Percentiles rank a stretch among this genome's conserved stretches.
Conservation (phyloP, 2,797 vertebrate species). For the Tragopan temminckii region DNA sequence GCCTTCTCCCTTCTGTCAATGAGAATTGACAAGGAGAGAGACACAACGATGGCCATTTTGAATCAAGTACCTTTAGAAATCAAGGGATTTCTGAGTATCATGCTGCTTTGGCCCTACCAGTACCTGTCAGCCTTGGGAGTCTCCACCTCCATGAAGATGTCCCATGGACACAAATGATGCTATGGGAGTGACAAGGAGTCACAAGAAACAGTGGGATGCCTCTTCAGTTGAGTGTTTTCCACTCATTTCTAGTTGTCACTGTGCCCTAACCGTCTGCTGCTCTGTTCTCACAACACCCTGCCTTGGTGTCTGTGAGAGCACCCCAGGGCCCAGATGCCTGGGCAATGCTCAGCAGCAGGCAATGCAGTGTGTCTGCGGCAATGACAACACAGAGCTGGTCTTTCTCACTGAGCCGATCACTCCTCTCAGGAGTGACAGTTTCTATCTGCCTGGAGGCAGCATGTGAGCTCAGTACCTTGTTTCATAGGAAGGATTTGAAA, state of each 20-base stretch:
- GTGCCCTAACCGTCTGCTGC: not conserved
- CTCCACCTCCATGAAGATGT: not conserved
- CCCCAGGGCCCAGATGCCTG: not conserved
- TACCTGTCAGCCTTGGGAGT: not conserved
- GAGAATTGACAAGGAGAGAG: not conserved
- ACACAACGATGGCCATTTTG: accelerated
- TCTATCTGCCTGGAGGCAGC: not conserved
- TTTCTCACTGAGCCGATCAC: not conserved
- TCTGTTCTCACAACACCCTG: not conserved
- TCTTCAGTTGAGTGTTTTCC: not conserved
- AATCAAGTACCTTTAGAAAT: not conserved
- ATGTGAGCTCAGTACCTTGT: not conserved
- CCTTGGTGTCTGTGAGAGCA: not conserved
- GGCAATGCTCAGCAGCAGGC: not conserved
- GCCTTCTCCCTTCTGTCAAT: accelerated
- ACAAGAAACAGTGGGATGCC: not conserved
- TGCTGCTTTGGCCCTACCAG: not conserved
- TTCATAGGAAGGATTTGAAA: not conserved
- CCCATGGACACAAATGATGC: not conserved
- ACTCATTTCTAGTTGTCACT: not conserved
- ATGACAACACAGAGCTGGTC: not conserved
- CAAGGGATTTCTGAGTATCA: not conserved
- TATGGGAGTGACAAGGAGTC: not conserved
- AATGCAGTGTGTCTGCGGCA: not conserved
- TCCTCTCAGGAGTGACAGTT: not conserved